Conservation (phyloP, 2,113 vertebrate genomes). For the Cavia aperea region DNA sequence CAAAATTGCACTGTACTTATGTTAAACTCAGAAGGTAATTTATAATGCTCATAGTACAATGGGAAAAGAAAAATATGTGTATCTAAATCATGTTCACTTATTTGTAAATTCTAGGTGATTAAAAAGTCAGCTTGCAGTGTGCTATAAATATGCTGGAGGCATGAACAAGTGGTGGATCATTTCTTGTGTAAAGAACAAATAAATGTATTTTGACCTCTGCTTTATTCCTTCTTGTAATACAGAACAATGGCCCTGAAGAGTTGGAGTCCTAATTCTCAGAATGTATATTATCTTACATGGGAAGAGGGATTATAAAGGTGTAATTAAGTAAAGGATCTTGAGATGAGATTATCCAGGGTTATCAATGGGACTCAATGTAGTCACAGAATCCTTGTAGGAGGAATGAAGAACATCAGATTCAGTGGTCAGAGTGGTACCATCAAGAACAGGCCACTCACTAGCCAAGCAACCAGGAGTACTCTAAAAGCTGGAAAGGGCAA, state of each 20-base stretch:
- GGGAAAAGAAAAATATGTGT: constrained; percentile 46
- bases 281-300: background rate
- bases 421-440: too few species aligned
- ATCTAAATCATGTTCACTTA: constrained; percentile 47
- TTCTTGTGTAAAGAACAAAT: constrained; percentile 30
- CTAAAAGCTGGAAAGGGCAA: background rate
- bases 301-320: background rate
- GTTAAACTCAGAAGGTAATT: constrained; percentile 45
- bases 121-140: constrained; percentile 21
- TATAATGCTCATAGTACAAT: constrained; percentile 33
- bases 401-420: background rate
- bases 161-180: constrained; percentile 8
- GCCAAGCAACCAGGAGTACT: background rate
- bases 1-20: background rate
- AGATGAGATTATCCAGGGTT: background rate
- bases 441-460: background rate
- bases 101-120: constrained; percentile 49
- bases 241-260: background rate
- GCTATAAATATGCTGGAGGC: constrained; percentile 18
- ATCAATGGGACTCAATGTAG: background rate
- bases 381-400: background rate
- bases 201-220: constrained; percentile 18
- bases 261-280: constrained; percentile 1
- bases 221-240: background rate
- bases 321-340: background rate